Evolutionary conservation across 2,888 invertebrate species (phyloP).

Genomic region (Dasysyrphus albostriatus): DNA sequence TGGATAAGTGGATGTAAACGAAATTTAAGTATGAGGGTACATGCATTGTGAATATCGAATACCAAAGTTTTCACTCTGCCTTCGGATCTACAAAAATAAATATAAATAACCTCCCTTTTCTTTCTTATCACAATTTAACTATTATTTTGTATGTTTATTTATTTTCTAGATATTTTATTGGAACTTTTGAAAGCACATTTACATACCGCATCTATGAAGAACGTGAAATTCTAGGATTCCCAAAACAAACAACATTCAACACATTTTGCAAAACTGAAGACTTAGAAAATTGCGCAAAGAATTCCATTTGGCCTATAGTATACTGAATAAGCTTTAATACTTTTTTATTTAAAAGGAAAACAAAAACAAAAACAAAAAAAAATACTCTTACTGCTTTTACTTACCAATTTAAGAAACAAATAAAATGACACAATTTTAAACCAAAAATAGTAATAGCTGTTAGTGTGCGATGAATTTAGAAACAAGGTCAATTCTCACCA

Average conservation of each 20-base stretch:
- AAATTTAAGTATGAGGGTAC: too few relatives aligned
- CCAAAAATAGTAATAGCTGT: not conserved
- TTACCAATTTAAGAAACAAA: constrained; percentile 35
- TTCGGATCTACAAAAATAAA: too few relatives aligned
- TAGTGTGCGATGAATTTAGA: constrained; percentile 20
- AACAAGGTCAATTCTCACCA: constrained; percentile 41
- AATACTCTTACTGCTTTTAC: constrained; percentile 42
- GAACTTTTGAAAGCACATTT: constrained; percentile 97
- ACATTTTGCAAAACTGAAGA: constrained; percentile 86
- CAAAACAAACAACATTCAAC: constrained; percentile 93
- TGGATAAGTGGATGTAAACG: too few relatives aligned
- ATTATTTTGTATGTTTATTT: not conserved
- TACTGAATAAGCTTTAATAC: constrained; percentile 78
- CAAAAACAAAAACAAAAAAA: too few relatives aligned
- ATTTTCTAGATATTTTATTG: constrained; percentile 88
- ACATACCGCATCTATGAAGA: constrained; percentile 98
- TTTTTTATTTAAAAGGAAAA: too few relatives aligned
- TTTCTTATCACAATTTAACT: not conserved
- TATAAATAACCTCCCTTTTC: not conserved
- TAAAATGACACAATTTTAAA: constrained; percentile 39
- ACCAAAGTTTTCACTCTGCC: too few relatives aligned
- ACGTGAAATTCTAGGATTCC: constrained; percentile 96
- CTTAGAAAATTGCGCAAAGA: constrained; percentile 87
- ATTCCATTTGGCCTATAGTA: constrained; percentile 91
- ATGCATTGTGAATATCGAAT: too few relatives aligned